These are phyloP conservation scores for Propithecus coquereli DNA, from an alignment of 2,113 vertebrate genomes.

Conservation along the genomic window DNA sequence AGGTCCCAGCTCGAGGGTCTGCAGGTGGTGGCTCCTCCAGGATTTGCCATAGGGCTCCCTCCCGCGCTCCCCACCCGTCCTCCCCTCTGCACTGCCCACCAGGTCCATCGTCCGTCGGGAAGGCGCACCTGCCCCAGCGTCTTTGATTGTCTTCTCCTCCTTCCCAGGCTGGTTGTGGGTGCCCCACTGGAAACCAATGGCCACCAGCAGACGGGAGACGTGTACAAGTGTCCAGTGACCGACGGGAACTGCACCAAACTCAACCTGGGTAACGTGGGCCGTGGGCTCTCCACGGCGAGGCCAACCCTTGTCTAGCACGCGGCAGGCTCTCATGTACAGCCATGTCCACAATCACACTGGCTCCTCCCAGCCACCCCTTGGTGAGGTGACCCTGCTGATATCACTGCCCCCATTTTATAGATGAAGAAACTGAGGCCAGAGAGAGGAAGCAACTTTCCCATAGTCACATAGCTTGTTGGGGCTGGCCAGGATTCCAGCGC, in stretches of 20 bases:
- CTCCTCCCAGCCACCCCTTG: not conserved
- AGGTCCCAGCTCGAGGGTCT: not conserved
- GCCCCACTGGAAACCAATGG: constrained; percentile 95
- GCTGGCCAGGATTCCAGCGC: not conserved
- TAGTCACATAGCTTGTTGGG: not conserved
- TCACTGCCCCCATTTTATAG: not conserved
- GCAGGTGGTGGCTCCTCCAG: not conserved
- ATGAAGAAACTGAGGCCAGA: not conserved
- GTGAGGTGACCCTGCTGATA: not conserved
- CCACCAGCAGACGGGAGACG: constrained; percentile 94
- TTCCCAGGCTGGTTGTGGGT: constrained; percentile 93
- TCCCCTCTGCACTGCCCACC: not conserved
- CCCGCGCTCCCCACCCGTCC: fast-evolving
- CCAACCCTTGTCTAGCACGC: fast-evolving
- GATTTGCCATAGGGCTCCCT: not conserved
- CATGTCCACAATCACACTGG: fast-evolving
- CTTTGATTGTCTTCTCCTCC: not conserved
- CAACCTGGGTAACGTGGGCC: constrained; percentile 89
- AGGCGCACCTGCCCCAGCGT: not conserved
- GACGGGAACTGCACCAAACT: constrained; percentile 93
- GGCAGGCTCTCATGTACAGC: fast-evolving
- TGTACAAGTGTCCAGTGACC: constrained; percentile 93
- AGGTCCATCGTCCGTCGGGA: not conserved
- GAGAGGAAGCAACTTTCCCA: not conserved
- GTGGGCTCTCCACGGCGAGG: fast-evolving